A percentile compares a stretch with the other conserved stretches of the same genome.
Evolutionary conservation across 2,113 vertebrate species (phyloP).

Genomic region (Probosciger aterrimus): DNA sequence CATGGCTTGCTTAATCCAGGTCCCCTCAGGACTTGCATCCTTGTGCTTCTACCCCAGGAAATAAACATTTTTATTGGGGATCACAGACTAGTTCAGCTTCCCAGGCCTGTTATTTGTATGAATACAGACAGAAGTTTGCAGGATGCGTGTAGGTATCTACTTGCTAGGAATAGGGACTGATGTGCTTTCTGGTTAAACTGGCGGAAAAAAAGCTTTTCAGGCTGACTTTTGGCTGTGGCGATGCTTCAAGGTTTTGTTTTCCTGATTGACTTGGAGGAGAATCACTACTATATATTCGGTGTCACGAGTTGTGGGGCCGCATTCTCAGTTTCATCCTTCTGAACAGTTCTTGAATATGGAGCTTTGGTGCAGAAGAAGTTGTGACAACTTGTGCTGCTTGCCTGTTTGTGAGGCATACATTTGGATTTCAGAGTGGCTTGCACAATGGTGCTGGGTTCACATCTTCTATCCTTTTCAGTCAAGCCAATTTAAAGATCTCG

Average conservation of each 20-base stretch:
- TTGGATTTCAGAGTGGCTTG: neutral
- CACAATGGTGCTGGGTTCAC: fast-evolving
- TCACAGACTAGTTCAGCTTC: neutral
- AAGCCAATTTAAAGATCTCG: neutral
- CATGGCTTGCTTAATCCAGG: neutral
- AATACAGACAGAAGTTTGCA: neutral
- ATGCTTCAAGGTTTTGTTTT: neutral
- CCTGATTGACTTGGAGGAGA: neutral
- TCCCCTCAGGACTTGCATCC: neutral
- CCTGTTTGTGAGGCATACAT: neutral
- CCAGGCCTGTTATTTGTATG: fast-evolving
- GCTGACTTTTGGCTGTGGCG: neutral
- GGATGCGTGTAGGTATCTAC: neutral
- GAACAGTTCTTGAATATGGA: neutral
- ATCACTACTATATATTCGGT: neutral
- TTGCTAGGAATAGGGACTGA: neutral
- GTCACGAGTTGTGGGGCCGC: neutral
- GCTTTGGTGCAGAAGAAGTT: neutral
- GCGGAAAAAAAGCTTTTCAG: neutral
- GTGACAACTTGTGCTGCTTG: neutral
- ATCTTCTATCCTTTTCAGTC: neutral
- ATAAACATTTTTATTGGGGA: neutral
- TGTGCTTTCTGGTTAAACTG: neutral
- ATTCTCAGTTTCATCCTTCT: neutral
- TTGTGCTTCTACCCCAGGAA: neutral